Base-by-base conservation (phyloP, 2,113 vertebrate genomes). In the Serranochromis macrocephalus region DNA sequence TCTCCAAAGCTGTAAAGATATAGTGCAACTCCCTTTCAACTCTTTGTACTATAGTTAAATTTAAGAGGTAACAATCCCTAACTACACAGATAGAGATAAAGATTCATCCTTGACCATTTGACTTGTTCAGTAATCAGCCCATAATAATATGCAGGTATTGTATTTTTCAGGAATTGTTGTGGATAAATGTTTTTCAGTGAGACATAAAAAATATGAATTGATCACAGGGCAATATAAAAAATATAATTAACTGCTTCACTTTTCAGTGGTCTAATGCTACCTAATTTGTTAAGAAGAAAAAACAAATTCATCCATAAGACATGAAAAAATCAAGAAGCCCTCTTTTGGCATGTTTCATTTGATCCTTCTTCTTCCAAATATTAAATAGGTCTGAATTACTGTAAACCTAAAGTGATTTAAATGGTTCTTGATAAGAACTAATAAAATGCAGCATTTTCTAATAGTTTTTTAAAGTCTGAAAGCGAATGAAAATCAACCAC, bases 41-140 rank as follows among this genome's bases (percentile, higher is more conserved):
- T 86, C 79, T 94, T 89, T 90, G 81, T 33, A 93, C 91, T 87
- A n/a, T 17, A 71, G 31, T 36, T 31, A 81, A 10, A 51, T 82
- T 40, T 53, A 26, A 10, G 17, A 13, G 9, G 66, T 26, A 29
- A 90, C 82, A 85, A 86, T 80, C 33, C 17, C 36, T 4, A 84
- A 83, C 42, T 7, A 29, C 40, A 81, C 21, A 80, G 84, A 86
- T 85, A 47, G 38, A 24, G 40, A 53, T 40, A 36, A 21, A 6
- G n/a, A 82, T 53, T 82, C 4, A 73, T 16, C 40, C 68, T 47
- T 73, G 68, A 73, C 40, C 40, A 47, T 26, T 73, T 73, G 68
- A 45, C 21, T 2, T 29, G n/a, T 73, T 45, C 3, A 16, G 17
- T 36, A 12, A 63, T 63, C 58, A 63, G 58, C 31, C 31, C 58